These are phyloP conservation scores for Onthophagus sagittarius DNA, from an alignment of 2,888 invertebrate species.

Conservation along the genomic window DNA sequence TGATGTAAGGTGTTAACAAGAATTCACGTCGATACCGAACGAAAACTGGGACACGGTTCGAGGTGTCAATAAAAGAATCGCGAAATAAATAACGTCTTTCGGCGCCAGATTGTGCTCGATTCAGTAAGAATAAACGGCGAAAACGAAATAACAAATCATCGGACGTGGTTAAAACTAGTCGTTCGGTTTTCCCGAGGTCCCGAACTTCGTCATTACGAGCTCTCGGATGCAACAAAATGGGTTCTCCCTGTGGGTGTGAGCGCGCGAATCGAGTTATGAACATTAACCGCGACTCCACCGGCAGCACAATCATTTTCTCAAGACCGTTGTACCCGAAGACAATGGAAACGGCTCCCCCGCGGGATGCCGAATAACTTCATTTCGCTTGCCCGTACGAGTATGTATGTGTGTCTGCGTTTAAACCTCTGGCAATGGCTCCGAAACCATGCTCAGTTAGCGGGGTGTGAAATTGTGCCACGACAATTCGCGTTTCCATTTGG, in stretches of 20 bases:
- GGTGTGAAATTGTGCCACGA: neutral
- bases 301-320: neutral
- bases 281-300: constrained; percentile 11
- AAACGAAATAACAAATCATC: neutral
- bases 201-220: neutral
- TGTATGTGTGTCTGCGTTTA: neutral
- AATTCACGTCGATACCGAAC: neutral
- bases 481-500: neutral
- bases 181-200: neutral
- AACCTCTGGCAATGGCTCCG: neutral
- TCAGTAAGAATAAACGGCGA: neutral
- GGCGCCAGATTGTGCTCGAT: neutral
- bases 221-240: neutral
- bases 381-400: neutral
- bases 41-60: neutral
- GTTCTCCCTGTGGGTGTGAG: neutral
- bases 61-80: neutral
- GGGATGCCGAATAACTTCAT: neutral
- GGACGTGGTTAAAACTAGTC: neutral
- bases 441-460: neutral
- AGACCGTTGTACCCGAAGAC: neutral
- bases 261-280: constrained; percentile 9
- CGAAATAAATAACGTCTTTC: neutral
- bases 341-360: neutral
- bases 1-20: no score